Evolutionary conservation across 2,113 vertebrate species (phyloP).

Genomic region (Mastomys coucha): DNA sequence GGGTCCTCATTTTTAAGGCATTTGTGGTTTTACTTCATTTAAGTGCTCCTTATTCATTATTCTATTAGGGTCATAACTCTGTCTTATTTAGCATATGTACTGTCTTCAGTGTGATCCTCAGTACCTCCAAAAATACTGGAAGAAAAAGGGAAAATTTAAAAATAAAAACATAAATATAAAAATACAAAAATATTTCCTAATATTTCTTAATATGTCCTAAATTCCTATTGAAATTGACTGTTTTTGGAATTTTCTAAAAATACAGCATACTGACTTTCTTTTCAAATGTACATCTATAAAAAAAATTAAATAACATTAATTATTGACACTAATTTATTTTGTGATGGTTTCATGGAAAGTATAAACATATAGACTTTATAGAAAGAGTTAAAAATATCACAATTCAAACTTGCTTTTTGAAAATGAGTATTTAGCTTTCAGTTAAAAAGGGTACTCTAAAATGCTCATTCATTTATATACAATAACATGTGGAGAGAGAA

Average conservation of each 20-base stretch:
- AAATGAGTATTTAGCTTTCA: background rate
- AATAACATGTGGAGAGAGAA: background rate
- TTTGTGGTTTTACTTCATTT: background rate
- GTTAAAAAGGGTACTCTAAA: background rate
- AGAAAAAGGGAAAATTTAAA: background rate
- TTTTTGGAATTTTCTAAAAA: background rate
- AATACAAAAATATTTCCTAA: background rate
- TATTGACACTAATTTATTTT: background rate
- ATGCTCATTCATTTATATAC: background rate
- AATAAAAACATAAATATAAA: background rate
- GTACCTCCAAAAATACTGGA: background rate
- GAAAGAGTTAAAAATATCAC: background rate
- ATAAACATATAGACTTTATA: background rate
- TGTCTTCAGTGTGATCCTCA: background rate
- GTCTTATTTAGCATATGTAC: background rate
- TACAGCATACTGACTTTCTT: background rate
- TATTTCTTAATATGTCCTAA: background rate
- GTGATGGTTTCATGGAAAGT: background rate
- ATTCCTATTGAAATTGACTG: background rate
- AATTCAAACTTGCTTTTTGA: background rate
- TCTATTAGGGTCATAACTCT: background rate
- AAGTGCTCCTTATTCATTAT: background rate
- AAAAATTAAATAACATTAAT: background rate
- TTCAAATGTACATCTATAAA: background rate
- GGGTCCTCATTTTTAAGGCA: background rate